Evolutionary conservation across 1,140 invertebrate genomes (phyloP).

Genomic region (Orchesella cincta): DNA sequence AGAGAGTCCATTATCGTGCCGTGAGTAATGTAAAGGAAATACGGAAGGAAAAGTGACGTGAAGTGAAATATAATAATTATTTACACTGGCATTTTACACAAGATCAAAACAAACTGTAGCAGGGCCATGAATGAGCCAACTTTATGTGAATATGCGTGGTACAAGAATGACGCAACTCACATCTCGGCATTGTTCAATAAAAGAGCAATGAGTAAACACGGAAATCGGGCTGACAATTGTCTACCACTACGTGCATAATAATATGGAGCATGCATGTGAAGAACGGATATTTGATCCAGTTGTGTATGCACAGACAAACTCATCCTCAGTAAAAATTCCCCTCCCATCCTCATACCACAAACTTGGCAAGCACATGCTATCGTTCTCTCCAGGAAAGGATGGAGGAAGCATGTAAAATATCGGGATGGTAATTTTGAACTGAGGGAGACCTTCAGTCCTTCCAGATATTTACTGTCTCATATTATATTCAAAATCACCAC

Average conservation of each 20-base stretch:
- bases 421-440: background rate
- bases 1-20: too few species aligned
- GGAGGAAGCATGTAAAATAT: background rate
- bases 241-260: background rate
- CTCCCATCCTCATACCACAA: background rate
- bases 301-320: background rate
- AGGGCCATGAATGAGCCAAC: background rate
- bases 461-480: too few species aligned
- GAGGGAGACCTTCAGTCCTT: background rate
- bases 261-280: background rate
- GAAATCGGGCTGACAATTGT: background rate
- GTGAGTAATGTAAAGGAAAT: background rate
- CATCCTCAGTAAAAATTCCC: background rate
- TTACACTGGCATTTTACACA: slow-evolving; percentile 12
- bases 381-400: too few species aligned
- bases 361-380: background rate
- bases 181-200: background rate
- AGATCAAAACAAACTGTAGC: background rate
- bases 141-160: background rate
- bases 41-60: slow-evolving; percentile 8
- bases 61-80: slow-evolving; percentile 25
- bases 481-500: too few species aligned
- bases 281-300: background rate
- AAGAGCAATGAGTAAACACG: background rate
- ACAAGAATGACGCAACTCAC: too few species aligned